Percentiles rank a stretch among this genome's conserved stretches.
Evolutionary conservation across 2,888 invertebrate species (phyloP).

Genomic region (Prosapia bicincta): DNA sequence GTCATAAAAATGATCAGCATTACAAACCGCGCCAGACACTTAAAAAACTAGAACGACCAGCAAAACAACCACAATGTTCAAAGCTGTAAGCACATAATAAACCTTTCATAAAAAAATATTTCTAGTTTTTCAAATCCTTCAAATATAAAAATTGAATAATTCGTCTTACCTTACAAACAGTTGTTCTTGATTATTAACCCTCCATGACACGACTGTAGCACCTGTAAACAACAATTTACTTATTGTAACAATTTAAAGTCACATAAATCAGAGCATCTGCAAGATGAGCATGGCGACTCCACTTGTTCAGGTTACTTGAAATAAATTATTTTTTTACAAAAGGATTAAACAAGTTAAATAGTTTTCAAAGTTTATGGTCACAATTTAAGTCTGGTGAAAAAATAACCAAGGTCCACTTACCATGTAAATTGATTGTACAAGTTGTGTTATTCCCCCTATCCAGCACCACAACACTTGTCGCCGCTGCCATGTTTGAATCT

Average conservation of each 20-base stretch:
- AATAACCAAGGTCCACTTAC: conserved; percentile 55
- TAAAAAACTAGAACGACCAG: conserved; percentile 2
- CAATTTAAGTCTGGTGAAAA: background rate
- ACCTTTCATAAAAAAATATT: background rate
- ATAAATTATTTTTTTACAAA: background rate
- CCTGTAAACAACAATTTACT: conserved; percentile 59
- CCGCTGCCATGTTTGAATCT: conserved; percentile 46
- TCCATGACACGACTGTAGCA: conserved; percentile 95
- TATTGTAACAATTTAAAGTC: conserved; percentile 1
- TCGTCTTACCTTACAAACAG: conserved; percentile 86
- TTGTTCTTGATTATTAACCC: conserved; percentile 94
- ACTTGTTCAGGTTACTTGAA: background rate
- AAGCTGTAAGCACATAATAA: conserved; percentile 1
- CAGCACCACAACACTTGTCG: conserved; percentile 91
- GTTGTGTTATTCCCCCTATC: conserved; percentile 96
- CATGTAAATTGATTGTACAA: conserved; percentile 94
- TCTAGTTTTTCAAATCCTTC: background rate
- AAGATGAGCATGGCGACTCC: conserved; percentile 20
- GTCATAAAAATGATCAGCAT: background rate
- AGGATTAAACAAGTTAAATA: background rate
- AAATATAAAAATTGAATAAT: background rate
- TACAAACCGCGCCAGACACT: conserved; percentile 2
- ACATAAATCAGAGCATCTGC: background rate
- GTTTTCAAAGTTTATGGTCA: background rate
- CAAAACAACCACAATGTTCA: conserved; percentile 9